Evolutionary conservation across 2,888 invertebrate species (phyloP).

Genomic region (Chloroclystis v-ata): DNA sequence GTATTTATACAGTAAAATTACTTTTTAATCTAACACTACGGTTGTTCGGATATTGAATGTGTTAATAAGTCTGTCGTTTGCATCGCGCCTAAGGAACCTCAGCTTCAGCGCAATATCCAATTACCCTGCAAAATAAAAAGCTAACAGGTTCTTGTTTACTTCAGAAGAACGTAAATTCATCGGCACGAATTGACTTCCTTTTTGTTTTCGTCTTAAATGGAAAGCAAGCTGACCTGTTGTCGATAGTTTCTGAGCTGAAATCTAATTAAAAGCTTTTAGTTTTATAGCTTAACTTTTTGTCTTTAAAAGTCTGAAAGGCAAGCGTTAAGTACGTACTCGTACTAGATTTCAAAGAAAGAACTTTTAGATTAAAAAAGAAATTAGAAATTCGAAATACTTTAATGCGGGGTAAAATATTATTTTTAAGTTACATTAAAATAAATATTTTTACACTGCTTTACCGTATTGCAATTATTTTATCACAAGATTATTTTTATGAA

Average conservation of each 20-base stretch:
- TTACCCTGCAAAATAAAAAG: conserved; percentile 58
- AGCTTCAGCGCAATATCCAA: conserved; percentile 47
- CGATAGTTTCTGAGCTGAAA: conserved; percentile 20
- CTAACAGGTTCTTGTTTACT: conserved; percentile 53
- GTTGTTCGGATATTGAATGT: too few species aligned
- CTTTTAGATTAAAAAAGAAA: too few species aligned
- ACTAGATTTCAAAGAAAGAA: neutral
- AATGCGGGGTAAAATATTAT: too few species aligned
- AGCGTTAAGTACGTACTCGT: too few species aligned
- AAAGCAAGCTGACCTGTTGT: conserved; percentile 24
- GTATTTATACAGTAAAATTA: too few species aligned
- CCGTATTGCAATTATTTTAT: too few species aligned
- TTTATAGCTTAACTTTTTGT: conserved; percentile 4
- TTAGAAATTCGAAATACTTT: too few species aligned
- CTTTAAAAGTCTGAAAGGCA: neutral
- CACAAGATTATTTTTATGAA: too few species aligned
- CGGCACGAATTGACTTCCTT: conserved; percentile 45
- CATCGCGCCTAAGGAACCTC: conserved; percentile 18
- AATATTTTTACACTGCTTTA: too few species aligned
- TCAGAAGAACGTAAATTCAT: conserved; percentile 47
- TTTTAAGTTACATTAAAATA: too few species aligned
- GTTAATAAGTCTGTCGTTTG: neutral
- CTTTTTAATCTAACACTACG: too few species aligned
- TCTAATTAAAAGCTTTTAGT: conserved; percentile 20
- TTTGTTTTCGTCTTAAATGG: conserved; percentile 33